Percentiles rank a stretch among this genome's conserved stretches.
phyloP scores from a whole-genome alignment of 2,888 invertebrate species.

The Lumbricus terrestris region DNA sequence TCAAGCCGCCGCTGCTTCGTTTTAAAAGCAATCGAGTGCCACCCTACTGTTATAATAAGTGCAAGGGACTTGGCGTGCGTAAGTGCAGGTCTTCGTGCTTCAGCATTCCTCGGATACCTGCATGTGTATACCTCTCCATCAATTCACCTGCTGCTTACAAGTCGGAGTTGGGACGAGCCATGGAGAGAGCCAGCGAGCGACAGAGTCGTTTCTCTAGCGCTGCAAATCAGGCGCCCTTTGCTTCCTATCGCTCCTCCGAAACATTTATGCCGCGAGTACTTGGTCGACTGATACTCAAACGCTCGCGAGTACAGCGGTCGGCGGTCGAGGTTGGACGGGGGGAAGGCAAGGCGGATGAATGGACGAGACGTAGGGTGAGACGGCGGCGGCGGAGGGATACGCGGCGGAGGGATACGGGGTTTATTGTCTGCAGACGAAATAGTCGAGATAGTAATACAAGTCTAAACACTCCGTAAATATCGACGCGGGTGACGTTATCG shows the following conservation, averaged over 20 bases:
- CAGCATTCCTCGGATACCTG: neutral
- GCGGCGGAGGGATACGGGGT: neutral
- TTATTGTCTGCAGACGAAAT: constrained; percentile 10
- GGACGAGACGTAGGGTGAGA: neutral
- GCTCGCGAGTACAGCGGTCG: neutral
- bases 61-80: neutral
- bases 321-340: neutral
- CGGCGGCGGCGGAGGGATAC: neutral
- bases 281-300: constrained; percentile 9
- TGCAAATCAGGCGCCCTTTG: neutral
- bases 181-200: neutral
- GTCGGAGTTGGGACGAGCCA: no score
- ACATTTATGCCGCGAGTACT: constrained; percentile 13
- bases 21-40: neutral
- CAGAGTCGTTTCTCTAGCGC: neutral
- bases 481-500: constrained; percentile 15
- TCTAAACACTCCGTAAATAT: constrained; percentile 13
- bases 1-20: neutral
- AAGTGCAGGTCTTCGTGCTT: neutral
- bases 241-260: neutral
- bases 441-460: constrained; percentile 5
- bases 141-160: neutral
- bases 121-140: no score
- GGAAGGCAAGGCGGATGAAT: neutral
- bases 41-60: neutral